Conservation (phyloP, 92 coral and sea anemone species). For the Porites lobata region DNA sequence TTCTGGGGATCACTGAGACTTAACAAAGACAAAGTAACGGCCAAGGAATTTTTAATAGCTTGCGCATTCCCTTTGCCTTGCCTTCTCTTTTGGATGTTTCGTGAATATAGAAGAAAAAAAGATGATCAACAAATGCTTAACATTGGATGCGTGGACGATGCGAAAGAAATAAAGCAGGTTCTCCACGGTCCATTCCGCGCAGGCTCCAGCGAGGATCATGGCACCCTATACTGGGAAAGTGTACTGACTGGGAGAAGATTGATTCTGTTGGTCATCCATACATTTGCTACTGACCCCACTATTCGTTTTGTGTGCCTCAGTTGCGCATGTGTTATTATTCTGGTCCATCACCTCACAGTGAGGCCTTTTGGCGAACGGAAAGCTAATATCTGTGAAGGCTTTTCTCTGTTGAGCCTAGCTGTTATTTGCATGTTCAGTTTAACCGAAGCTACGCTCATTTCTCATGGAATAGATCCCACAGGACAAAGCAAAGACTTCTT, state of each 20-base stretch:
- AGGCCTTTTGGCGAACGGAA: conserved; percentile 49
- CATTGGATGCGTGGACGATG: neutral
- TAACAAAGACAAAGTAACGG: conserved; percentile 31
- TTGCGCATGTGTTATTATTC: conserved; percentile 27
- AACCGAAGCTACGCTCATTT: conserved; percentile 17
- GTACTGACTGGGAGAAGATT: conserved; percentile 61
- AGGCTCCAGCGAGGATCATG: conserved; percentile 13
- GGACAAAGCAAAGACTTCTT: conserved; percentile 23
- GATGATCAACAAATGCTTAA: neutral
- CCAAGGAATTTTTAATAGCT: conserved; percentile 43
- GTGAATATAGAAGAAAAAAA: neutral
- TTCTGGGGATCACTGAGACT: conserved; percentile 54
- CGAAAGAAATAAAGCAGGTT: conserved; percentile 24
- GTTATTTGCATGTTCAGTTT: conserved; percentile 35
- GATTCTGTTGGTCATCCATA: conserved; percentile 25
- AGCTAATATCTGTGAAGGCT: conserved; percentile 45
- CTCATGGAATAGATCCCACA: conserved; percentile 40
- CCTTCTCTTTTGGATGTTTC: conserved; percentile 23
- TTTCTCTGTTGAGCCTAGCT: conserved; percentile 49
- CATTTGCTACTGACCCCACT: conserved; percentile 39
- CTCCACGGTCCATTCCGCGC: conserved; percentile 58
- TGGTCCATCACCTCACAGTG: conserved; percentile 29
- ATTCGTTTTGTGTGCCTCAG: conserved; percentile 35
- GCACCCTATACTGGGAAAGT: conserved; percentile 64
- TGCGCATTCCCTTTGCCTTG: conserved; percentile 40